Evolutionary conservation across 2,113 vertebrate species (phyloP), one percentile per base, ranked within the genome.

Genomic region (Anhinga anhinga): DNA sequence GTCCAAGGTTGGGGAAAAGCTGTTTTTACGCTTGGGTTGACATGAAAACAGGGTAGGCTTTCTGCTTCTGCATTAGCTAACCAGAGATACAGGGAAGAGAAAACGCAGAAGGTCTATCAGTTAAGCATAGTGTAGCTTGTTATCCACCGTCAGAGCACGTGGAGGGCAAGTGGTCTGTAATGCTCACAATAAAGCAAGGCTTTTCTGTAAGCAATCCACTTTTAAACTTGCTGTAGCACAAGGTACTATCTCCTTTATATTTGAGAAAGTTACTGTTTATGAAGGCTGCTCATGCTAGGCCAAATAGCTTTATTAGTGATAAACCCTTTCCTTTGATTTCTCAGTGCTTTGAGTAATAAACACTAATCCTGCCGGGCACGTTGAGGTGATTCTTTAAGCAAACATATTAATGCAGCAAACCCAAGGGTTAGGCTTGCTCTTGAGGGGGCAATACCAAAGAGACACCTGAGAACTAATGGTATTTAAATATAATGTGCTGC

Each of bases 271-370:
- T 79, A 38, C 65, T 71, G 10, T 63, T 86, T 66, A 65, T 72
- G 49, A 69, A 69, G 40, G 32, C n/a, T 87, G 45, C 16, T 71
- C 36, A 44, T 34, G 30, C 53, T 47, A 38, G n/a, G 56, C 40
- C 76, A 88, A 79, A 87, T 30, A 69, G 21, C 61, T 94, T 90
- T 80, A 44, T 93, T 72, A 76, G 18, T 76, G 74, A 34, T 93
- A 93, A 95, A 72, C 38, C 49, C 20, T 92, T 95, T 38, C 23
- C 40, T 95, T 94, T 90, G 79, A 88, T 90, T 92, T 93, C 44
- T 86, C 42, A 69, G 30, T 49, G 49, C 56, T 92, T 90, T 95
- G 62, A 77, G 53, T 76, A 90, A 80, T 65, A 76, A 90, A 61
- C 30, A n/a, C 8, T 72, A 67, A 95, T 92, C 49, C 85, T 92